phyloP scores from a whole-genome alignment of 2,113 vertebrate genomes.

The Coptodon bakossiorum region DNA sequence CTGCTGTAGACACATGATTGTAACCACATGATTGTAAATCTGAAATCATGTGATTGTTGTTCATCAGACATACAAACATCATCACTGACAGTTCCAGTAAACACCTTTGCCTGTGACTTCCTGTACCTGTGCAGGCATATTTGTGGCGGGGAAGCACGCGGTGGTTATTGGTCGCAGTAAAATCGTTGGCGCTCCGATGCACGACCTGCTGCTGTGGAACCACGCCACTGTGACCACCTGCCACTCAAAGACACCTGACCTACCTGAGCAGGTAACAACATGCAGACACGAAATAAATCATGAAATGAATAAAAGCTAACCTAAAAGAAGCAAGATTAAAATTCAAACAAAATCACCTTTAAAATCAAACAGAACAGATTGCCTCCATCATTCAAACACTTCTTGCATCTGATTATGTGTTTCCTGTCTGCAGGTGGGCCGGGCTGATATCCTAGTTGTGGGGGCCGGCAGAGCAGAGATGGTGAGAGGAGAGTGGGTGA shows the following conservation, averaged over 20 bases:
- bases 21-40: too few species aligned
- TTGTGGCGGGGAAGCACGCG: constrained; percentile 81
- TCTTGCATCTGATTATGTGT: not conserved
- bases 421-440: constrained; percentile 65
- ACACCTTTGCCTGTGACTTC: not conserved
- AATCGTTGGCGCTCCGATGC: constrained; percentile 94
- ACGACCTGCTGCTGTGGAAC: constrained; percentile 89
- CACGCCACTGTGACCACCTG: constrained; percentile 93
- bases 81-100: too few species aligned
- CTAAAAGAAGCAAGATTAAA: too few species aligned
- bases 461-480: constrained; percentile 88
- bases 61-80: too few species aligned
- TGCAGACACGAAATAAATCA: not conserved
- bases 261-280: constrained; percentile 67
- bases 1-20: too few species aligned
- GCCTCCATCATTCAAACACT: not conserved
- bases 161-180: constrained; percentile 95
- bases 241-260: constrained; percentile 84
- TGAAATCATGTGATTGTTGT: too few species aligned
- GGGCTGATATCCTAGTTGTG: constrained; percentile 92
- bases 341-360: too few species aligned
- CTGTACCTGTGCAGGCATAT: constrained; percentile 70
- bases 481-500: constrained; percentile 93
- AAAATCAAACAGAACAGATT: not conserved
- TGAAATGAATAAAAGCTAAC: too few species aligned